Base-by-base conservation (phyloP, 2,113 vertebrate genomes). In the Polypterus bichir region DNA sequence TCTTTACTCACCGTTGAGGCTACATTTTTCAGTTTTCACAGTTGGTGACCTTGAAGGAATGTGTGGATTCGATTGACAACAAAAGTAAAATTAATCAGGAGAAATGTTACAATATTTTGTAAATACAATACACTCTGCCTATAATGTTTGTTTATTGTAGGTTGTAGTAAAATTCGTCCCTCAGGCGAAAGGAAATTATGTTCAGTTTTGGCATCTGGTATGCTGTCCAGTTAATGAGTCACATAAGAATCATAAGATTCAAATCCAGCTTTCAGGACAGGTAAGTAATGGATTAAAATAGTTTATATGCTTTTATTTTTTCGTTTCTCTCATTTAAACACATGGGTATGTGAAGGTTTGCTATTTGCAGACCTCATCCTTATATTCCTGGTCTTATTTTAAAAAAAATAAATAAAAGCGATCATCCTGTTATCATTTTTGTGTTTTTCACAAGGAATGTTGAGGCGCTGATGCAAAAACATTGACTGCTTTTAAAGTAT, bases 201-300 rank as follows among this genome's bases (percentile, higher is more conserved):
- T 81, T 10, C 86, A 89, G 59, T 89, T 86, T 67, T 89, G 87
- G 87, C 81, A 89, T 55, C 68, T 83, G 48, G 85, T 89, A 49
- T 88, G 74, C 66, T 68, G 82, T 44, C 70, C 78, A 49, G 59
- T 74, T 73, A 79, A 77, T 62, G 76, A 83, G 47, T 69, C 78
- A 4, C 74, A 74, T 5, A 66, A 69, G 65, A 87, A 80, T 59
- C 68, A 85, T n/a, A 87, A 75, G 9, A 57, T 86, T 63, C 81
- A 75, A 64, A 75, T 89, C 66, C 85, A 86, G 3, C 76, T 89
- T 58, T 84, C 70, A 69, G 87, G 85, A 74, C 66, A 60, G 54
- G 87, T 89, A 61, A 85, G 83, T 79, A 58, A 54, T 62, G 59
- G 69, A 65, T 55, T 4, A 48, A 63, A 3, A 54, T 46, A 66